Base-by-base conservation (phyloP, 2,888 invertebrate species). In the Lasiommata megera region DNA sequence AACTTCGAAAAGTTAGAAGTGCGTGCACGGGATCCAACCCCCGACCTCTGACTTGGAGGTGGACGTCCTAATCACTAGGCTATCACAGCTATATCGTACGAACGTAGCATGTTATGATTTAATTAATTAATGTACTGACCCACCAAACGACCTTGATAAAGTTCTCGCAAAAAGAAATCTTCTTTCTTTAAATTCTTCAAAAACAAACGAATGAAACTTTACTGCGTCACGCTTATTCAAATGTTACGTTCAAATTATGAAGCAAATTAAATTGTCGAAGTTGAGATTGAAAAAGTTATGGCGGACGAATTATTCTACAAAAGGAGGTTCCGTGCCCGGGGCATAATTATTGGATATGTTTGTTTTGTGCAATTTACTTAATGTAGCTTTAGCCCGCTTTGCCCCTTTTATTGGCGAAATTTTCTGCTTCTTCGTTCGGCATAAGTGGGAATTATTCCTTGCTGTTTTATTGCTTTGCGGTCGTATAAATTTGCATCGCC, bases 231-330 rank as follows among this genome's bases (percentile, higher is more conserved):
- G 77, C 73, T 29, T 38, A 50, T 50, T 50, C 50, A 87, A 88
- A 50, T 50, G 31, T 52, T n/a, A 41, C 40, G 31, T 41, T 36
- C 38, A 40, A 77, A 79, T 82, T 79, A 78, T 71, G 69, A 74
- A 80, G 79, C 82, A 84, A 85, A 88, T 87, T 87, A 86, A 88
- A 88, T 88, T 88, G 86, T 83, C 77, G 77, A 88, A 88, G 88
- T 88, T 88, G 76, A 79, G 83, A 88, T 88, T 88, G 87, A 88
- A 88, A 88, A 88, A 88, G 88, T 88, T 88, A 80, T 70, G 74
- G 52, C 76, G 76, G 81, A 84, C 80, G 80, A 80, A 81, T 85
- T 84, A 84, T 85, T 84, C 76, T 72, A 74, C 77, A 74, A 73
- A 82, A 78, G 79, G 79, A 72, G 77, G 67, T 73, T 71, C 69